Conservation (phyloP, 2,888 invertebrate species). For the Eupithecia centaureata region DNA sequence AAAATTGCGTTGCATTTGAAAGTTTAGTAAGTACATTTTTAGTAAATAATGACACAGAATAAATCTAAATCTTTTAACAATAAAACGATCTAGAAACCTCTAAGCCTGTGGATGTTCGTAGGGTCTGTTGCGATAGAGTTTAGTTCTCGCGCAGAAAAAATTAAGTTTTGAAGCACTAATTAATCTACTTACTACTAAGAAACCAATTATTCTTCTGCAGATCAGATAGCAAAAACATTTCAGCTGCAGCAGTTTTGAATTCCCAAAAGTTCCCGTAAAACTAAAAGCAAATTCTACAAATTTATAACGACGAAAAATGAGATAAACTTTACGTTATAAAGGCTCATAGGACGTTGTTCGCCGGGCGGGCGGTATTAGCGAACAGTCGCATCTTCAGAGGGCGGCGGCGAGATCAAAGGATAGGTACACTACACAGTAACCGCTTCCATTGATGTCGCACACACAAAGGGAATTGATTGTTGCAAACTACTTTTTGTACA, state of each 20-base stretch:
- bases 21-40: too few species aligned
- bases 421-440: conserved; percentile 82
- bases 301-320: conserved; percentile 33
- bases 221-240: conserved; percentile 1
- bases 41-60: too few species aligned
- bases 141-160: background rate
- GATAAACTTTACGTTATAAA: conserved; percentile 39
- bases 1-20: too few species aligned
- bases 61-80: too few species aligned
- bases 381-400: conserved; percentile 82
- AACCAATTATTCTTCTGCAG: background rate
- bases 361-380: conserved; percentile 74
- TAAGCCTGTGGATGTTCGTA: background rate
- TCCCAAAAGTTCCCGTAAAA: background rate
- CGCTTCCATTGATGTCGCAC: conserved; percentile 82
- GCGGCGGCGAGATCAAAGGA: conserved; percentile 81
- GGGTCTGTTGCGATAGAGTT: background rate
- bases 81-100: too few species aligned
- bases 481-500: conserved; percentile 76
- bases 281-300: conserved; percentile 7
- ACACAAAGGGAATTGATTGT: conserved; percentile 84
- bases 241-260: conserved; percentile 27
- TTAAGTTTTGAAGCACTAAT: background rate
- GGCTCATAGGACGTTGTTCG: conserved; percentile 67
- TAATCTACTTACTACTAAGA: background rate